phyloP scores from a whole-genome alignment of 1,140 invertebrate species.

The Drosophila oshimai region DNA sequence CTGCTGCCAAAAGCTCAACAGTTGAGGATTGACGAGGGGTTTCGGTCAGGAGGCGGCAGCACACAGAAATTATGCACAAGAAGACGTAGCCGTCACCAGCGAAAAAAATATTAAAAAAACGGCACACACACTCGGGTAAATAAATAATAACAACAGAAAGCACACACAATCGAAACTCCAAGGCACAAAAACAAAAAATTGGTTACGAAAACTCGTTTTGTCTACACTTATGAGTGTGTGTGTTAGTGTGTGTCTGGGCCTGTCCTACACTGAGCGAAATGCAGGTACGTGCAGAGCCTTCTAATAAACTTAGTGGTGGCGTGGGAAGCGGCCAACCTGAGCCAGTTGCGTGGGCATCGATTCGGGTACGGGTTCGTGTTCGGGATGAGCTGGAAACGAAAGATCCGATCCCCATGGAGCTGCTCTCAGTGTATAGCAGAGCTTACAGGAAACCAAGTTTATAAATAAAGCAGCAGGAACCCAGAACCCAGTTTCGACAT shows the following conservation, averaged over 20 bases:
- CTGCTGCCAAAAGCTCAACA: constrained; percentile 55
- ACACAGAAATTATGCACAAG: constrained; percentile 61
- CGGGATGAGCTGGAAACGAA: constrained; percentile 12
- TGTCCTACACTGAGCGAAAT: constrained; percentile 64
- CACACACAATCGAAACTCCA: constrained; percentile 60
- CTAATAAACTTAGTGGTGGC: constrained; percentile 42
- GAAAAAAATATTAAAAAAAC: constrained; percentile 24
- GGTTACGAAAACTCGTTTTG: constrained; percentile 72
- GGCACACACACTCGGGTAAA: constrained; percentile 3
- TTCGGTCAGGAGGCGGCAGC: constrained; percentile 39
- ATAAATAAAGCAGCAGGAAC: constrained; percentile 19
- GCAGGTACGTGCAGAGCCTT: constrained; percentile 56
- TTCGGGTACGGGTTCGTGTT: background rate
- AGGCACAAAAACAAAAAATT: constrained; percentile 68
- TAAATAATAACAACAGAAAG: constrained; percentile 40
- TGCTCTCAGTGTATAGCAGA: background rate
- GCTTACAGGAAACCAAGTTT: constrained; percentile 32
- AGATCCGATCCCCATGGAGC: background rate
- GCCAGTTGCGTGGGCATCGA: constrained; percentile 46
- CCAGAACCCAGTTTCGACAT: constrained; percentile 39
- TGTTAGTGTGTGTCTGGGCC: constrained; percentile 18
- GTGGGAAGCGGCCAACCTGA: constrained; percentile 48
- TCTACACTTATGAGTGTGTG: constrained; percentile 33
- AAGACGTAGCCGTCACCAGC: constrained; percentile 38
- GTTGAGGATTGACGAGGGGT: background rate